These are phyloP conservation scores for Stramonita haemastoma DNA, from an alignment of 2,888 invertebrate genomes.

Conservation along the genomic window DNA sequence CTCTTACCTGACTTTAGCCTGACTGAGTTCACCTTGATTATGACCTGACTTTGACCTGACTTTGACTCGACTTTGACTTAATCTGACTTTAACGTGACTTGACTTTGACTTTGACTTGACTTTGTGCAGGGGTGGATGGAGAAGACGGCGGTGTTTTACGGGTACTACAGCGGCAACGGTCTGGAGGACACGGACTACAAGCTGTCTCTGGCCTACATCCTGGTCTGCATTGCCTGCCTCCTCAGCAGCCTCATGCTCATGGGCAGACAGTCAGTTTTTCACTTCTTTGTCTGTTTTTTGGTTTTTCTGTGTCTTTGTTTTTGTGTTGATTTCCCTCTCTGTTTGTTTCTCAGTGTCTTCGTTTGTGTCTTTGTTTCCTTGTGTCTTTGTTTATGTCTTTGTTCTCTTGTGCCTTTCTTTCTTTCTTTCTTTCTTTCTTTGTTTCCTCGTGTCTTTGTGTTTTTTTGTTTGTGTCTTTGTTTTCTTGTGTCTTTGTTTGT, in stretches of 20 bases:
- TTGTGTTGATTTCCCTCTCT: not conserved
- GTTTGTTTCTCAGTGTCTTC: not conserved
- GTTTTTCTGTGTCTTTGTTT: not conserved
- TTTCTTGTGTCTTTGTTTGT: not conserved
- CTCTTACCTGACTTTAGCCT: too few species aligned
- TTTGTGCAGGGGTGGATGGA: constrained; percentile 84
- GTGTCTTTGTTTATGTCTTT: not conserved
- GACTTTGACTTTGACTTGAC: too few species aligned
- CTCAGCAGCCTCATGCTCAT: constrained; percentile 73
- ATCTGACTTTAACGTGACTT: too few species aligned
- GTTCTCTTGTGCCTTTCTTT: not conserved
- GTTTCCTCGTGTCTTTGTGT: not conserved
- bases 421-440: not conserved
- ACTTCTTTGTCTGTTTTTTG: not conserved
- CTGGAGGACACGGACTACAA: constrained; percentile 80
- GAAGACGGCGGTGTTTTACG: constrained; percentile 87
- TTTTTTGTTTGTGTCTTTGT: not conserved
- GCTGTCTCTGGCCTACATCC: constrained; percentile 86
- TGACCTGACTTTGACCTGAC: too few species aligned
- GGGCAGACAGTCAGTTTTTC: constrained; percentile 47
- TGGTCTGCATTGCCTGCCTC: constrained; percentile 68
- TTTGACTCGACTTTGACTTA: too few species aligned
- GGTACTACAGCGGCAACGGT: constrained; percentile 81
- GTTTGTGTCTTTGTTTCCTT: not conserved
- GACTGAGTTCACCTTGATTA: too few species aligned